Evolutionary conservation across 2,113 vertebrate genomes (phyloP).

Genomic region (Gadus macrocephalus): DNA sequence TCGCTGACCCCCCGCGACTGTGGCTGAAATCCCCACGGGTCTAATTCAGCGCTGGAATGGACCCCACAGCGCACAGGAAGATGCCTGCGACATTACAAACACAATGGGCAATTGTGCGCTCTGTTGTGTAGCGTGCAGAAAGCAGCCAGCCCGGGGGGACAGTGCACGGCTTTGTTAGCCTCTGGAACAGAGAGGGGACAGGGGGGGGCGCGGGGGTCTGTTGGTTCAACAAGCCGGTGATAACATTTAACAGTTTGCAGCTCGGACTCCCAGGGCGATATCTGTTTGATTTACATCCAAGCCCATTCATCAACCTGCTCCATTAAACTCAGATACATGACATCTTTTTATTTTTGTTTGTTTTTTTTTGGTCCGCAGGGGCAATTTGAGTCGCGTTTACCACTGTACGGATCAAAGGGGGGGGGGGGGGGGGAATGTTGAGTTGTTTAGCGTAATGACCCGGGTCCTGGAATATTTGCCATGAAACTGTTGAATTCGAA

Average conservation of each 20-base stretch:
- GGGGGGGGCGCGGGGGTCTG: constrained; percentile 35
- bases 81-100: constrained; percentile 73
- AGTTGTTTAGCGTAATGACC: too few relatives aligned
- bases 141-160: constrained; percentile 65
- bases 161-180: constrained; percentile 63
- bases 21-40: constrained; percentile 74
- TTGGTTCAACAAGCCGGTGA: constrained; percentile 65
- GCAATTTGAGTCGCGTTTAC: too few relatives aligned
- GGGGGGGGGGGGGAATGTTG: too few relatives aligned
- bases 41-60: constrained; percentile 71
- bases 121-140: constrained; percentile 65
- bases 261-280: constrained; percentile 35
- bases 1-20: constrained; percentile 71
- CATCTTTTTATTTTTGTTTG: background rate
- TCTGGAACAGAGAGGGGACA: constrained; percentile 49
- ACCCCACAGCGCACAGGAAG: constrained; percentile 77
- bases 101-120: constrained; percentile 74
- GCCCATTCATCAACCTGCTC: constrained; percentile 44
- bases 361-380: too few relatives aligned
- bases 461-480: too few relatives aligned
- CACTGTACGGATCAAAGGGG: too few relatives aligned
- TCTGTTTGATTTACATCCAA: constrained; percentile 57
- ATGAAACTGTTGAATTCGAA: too few relatives aligned
- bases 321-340: background rate
- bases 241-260: constrained; percentile 57